A percentile compares a stretch with the other conserved stretches of the same genome.
Conservation (phyloP, 2,113 vertebrate genomes). For the Nicator chloris region DNA sequence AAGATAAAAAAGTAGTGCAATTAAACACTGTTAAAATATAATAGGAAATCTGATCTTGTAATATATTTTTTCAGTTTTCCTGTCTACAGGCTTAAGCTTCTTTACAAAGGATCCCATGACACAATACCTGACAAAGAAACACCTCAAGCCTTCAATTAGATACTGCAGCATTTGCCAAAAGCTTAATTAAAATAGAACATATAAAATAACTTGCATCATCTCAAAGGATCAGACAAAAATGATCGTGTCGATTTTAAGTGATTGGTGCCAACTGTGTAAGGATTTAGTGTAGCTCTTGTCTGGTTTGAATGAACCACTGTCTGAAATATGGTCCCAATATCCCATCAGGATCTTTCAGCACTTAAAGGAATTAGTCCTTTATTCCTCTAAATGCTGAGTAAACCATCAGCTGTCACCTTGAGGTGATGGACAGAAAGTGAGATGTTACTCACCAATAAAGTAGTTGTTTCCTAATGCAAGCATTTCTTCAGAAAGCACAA, state of each 20-base stretch:
- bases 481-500: conserved; percentile 87
- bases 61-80: background rate
- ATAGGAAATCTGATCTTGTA: background rate
- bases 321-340: background rate
- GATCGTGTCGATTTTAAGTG: background rate
- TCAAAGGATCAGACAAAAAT: background rate
- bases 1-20: background rate
- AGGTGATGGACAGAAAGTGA: background rate
- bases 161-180: background rate
- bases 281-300: background rate
- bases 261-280: background rate
- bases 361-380: background rate
- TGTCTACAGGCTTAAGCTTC: background rate
- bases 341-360: background rate
- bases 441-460: conserved; percentile 86
- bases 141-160: background rate
- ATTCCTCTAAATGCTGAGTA: background rate
- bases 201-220: background rate
- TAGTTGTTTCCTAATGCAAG: conserved; percentile 89
- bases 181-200: background rate
- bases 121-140: background rate
- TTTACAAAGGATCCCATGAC: background rate
- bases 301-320: background rate
- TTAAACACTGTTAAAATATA: background rate
- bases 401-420: background rate